Conservation (phyloP, 2,888 invertebrate genomes). For the Pelosia muscerda region DNA sequence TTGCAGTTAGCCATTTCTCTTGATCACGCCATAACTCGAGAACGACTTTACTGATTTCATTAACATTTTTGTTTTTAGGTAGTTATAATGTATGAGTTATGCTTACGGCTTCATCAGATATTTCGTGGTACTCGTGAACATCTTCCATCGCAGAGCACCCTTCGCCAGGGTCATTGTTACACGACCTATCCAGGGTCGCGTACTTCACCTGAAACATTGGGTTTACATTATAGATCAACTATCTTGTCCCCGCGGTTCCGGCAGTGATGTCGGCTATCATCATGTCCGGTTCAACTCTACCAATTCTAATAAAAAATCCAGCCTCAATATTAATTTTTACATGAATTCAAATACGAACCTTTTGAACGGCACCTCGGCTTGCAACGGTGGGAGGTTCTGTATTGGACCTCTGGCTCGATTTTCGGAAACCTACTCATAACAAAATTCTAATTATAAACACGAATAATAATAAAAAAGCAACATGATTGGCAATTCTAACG, state of each 20-base stretch:
- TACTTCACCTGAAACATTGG: slow-evolving; percentile 65
- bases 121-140: slow-evolving; percentile 80
- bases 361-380: slow-evolving; percentile 74
- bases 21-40: too few species aligned
- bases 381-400: slow-evolving; percentile 71
- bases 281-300: too few species aligned
- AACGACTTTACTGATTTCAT: too few species aligned
- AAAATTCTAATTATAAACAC: not conserved
- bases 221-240: too few species aligned
- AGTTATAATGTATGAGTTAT: not conserved
- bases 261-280: too few species aligned
- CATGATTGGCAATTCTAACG: too few species aligned
- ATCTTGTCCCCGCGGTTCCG: too few species aligned
- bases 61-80: too few species aligned
- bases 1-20: too few species aligned
- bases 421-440: slow-evolving; percentile 57
- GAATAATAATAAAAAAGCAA: not conserved
- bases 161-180: slow-evolving; percentile 60
- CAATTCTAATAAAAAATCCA: too few species aligned
- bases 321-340: not conserved
- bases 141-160: slow-evolving; percentile 61
- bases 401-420: slow-evolving; percentile 56
- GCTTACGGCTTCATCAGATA: slow-evolving; percentile 77
- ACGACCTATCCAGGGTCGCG: slow-evolving; percentile 71
- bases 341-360: slow-evolving; percentile 59